Conservation (phyloP, 2,113 vertebrate genomes). For the Heterochromis multidens region DNA sequence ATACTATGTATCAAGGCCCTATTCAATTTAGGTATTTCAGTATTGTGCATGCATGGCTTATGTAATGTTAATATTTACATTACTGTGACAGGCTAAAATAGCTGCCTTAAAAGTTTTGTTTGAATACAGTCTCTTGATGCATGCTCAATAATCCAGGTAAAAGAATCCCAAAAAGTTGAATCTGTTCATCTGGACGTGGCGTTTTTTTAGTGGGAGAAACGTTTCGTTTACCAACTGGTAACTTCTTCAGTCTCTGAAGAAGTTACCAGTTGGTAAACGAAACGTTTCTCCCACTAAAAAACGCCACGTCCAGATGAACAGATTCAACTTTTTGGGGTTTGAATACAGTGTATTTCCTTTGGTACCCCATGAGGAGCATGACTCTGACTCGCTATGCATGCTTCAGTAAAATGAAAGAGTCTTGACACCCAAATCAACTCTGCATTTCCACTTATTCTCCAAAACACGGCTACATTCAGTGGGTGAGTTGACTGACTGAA, state of each 20-base stretch:
- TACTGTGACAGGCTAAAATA: neutral
- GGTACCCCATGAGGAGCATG: neutral
- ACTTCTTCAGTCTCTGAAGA: too few relatives aligned
- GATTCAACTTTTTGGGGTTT: too few relatives aligned
- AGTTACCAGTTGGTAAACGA: too few relatives aligned
- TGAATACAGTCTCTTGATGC: neutral
- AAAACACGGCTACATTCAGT: conserved; percentile 32
- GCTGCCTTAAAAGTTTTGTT: neutral
- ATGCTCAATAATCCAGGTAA: too few relatives aligned
- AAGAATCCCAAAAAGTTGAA: too few relatives aligned
- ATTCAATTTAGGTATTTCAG: neutral
- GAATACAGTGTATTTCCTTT: neutral
- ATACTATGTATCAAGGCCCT: neutral
- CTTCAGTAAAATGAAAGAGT: conserved; percentile 9
- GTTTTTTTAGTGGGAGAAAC: too few relatives aligned
- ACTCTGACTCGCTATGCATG: neutral
- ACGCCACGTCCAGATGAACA: too few relatives aligned
- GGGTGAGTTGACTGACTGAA: conserved; percentile 51
- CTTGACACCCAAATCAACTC: conserved; percentile 9
- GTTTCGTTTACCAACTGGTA: too few relatives aligned
- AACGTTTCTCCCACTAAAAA: too few relatives aligned
- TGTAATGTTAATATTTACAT: neutral
- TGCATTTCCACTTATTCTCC: conserved; percentile 9
- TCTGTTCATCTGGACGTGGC: too few relatives aligned
- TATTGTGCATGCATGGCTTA: neutral